Conservation (phyloP, 1,140 invertebrate species). For the Cherax destructor region DNA sequence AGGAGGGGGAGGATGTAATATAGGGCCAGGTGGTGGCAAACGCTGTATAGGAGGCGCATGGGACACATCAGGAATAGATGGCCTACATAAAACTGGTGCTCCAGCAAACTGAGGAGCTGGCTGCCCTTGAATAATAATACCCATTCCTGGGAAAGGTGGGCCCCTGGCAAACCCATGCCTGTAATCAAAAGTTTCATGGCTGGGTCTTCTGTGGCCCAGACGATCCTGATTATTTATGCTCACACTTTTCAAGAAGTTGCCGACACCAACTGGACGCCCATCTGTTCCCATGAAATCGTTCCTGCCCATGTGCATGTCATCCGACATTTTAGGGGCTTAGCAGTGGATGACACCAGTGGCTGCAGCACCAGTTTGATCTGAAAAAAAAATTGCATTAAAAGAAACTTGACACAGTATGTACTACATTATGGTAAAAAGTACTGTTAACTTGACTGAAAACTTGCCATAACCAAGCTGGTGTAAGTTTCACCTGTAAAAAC, state of each 20-base stretch:
- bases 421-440: no score
- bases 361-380: neutral
- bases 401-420: no score
- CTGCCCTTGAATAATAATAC: constrained; percentile 26
- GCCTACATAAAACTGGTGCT: constrained; percentile 18
- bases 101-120: constrained; percentile 13
- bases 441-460: no score
- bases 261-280: neutral
- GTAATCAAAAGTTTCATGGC: constrained; percentile 3
- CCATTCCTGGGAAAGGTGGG: constrained; percentile 11
- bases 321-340: neutral
- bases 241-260: constrained; percentile 14
- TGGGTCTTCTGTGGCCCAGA: neutral
- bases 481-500: no score
- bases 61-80: constrained; percentile 7
- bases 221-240: constrained; percentile 8
- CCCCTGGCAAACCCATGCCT: neutral
- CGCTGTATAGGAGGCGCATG: neutral
- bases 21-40: neutral
- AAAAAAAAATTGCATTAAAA: neutral
- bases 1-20: neutral
- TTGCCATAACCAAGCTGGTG: no score
- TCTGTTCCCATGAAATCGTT: neutral
- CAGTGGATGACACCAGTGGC: neutral
- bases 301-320: neutral